Evolutionary conservation across 2,888 invertebrate species (phyloP).

Genomic region (Agelastica alni): DNA sequence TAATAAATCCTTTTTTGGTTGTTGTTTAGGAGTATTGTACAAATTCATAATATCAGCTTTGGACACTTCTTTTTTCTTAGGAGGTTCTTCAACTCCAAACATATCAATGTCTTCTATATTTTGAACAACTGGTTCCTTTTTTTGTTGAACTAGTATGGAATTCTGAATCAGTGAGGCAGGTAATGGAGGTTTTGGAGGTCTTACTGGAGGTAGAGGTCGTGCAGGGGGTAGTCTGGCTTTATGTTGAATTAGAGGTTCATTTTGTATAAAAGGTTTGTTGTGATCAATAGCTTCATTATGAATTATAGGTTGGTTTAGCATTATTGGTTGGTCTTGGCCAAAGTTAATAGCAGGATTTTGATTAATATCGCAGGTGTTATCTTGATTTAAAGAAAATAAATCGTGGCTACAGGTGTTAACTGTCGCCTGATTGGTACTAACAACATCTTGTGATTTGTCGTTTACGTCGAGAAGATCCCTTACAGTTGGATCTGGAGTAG

Average conservation of each 20-base stretch:
- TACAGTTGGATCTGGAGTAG: conserved; percentile 71
- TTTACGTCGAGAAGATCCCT: conserved; percentile 69
- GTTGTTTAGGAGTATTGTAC: conserved; percentile 47
- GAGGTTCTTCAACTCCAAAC: conserved; percentile 47
- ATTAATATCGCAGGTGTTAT: conserved; percentile 54
- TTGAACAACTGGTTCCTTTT: conserved; percentile 5
- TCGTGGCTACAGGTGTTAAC: conserved; percentile 14
- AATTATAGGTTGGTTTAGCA: background rate
- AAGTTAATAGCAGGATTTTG: conserved; percentile 55
- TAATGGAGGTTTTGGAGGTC: conserved; percentile 48
- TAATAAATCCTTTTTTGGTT: conserved; percentile 38
- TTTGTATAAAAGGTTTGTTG: background rate
- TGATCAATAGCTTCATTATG: background rate
- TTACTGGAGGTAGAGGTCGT: conserved; percentile 43
- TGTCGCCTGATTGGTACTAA: background rate
- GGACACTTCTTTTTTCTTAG: conserved; percentile 52
- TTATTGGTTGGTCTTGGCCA: conserved; percentile 42
- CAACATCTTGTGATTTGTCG: conserved; percentile 44
- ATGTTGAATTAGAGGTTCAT: conserved; percentile 2
- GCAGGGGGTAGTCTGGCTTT: conserved; percentile 36
- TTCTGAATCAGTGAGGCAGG: conserved; percentile 41
- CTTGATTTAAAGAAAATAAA: conserved; percentile 23
- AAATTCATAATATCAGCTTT: conserved; percentile 55
- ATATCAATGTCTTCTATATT: conserved; percentile 46
- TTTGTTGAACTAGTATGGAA: no score